Evolutionary conservation across 2,113 vertebrate genomes (phyloP).

Genomic region (Condylura cristata): DNA sequence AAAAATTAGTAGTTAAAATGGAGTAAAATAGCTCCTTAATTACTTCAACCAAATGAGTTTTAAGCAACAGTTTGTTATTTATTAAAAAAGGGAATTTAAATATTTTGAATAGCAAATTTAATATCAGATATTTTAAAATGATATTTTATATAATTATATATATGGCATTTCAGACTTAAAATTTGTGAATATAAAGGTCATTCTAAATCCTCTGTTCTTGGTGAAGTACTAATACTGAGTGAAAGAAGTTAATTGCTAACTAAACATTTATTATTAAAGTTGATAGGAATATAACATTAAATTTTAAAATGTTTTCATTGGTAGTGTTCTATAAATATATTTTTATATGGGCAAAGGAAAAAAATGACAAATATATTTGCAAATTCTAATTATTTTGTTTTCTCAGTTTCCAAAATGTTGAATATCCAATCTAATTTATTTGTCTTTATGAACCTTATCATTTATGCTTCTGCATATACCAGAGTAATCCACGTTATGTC

Average conservation of each 20-base stretch:
- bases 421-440: not conserved
- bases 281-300: not conserved
- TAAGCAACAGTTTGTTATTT: conserved; percentile 29
- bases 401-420: conserved; percentile 42
- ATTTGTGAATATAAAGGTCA: conserved; percentile 38
- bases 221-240: not conserved
- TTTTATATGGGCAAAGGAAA: conserved; percentile 41
- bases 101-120: conserved; percentile 59
- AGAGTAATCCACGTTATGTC: conserved; percentile 32
- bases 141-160: conserved; percentile 48
- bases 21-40: conserved; percentile 43
- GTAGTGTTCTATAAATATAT: conserved; percentile 40
- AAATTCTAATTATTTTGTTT: conserved; percentile 27
- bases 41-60: conserved; percentile 35
- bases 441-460: not conserved
- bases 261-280: conserved; percentile 5
- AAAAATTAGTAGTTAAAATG: not conserved
- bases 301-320: conserved; percentile 34
- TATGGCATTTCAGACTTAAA: conserved; percentile 47
- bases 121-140: conserved; percentile 42
- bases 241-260: conserved; percentile 34
- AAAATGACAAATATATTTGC: conserved; percentile 40
- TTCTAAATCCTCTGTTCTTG: conserved; percentile 47
- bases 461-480: conserved; percentile 50
- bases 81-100: conserved; percentile 7